Conservation (phyloP, 2,113 vertebrate genomes). For the Sceloporus undulatus region DNA sequence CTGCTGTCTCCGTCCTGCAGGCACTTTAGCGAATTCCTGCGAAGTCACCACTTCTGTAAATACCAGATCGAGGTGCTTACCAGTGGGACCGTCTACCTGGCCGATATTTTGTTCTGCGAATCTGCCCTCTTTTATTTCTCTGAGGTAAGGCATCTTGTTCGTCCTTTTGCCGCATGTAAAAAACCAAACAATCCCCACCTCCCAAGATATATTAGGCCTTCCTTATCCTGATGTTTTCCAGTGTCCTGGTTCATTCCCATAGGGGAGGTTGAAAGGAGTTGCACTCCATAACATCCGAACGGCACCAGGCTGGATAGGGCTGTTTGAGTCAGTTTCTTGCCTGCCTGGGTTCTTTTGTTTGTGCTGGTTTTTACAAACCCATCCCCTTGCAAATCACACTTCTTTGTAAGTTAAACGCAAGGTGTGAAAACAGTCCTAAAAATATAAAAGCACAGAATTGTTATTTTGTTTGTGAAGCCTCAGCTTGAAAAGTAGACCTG, state of each 20-base stretch:
- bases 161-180: too few species aligned
- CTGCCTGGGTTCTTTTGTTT: too few species aligned
- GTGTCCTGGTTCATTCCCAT: too few species aligned
- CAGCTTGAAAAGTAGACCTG: too few species aligned
- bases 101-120: slow-evolving; percentile 98
- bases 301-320: neutral
- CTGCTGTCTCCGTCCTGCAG: slow-evolving; percentile 74
- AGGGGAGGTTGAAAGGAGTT: too few species aligned
- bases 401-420: neutral
- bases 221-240: too few species aligned
- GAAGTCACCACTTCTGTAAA: slow-evolving; percentile 99
- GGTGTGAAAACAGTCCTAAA: neutral
- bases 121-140: slow-evolving; percentile 99
- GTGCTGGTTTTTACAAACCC: too few species aligned
- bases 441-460: neutral
- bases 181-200: neutral
- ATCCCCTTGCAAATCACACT: neutral
- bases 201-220: neutral
- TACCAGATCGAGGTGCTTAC: slow-evolving; percentile 99
- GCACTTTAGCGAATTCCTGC: slow-evolving; percentile 97
- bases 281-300: too few species aligned
- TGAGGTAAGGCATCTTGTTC: slow-evolving; percentile 85
- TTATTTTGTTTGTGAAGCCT: neutral
- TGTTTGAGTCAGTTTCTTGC: too few species aligned
- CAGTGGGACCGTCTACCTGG: slow-evolving; percentile 96